Evolutionary conservation across 2,888 invertebrate species (phyloP).

Genomic region (Balanococcus diminutus): DNA sequence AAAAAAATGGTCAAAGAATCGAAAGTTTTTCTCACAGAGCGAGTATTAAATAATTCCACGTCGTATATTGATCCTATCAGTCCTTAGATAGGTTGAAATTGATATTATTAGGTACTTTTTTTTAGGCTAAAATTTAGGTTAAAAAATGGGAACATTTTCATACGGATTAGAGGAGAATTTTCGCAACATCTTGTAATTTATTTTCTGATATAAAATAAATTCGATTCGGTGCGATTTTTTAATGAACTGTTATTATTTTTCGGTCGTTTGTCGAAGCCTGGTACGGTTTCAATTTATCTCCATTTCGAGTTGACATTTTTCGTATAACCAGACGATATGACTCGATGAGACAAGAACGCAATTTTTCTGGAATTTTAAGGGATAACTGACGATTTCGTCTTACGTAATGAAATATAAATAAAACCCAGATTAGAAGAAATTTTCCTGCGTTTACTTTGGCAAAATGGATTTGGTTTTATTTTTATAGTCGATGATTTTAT

Average conservation of each 20-base stretch:
- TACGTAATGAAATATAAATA: conserved; percentile 16
- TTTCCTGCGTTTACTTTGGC: conserved; percentile 36
- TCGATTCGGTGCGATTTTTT: background rate
- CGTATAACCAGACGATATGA: background rate
- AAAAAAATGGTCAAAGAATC: background rate
- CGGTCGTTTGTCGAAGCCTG: background rate
- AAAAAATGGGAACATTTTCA: background rate
- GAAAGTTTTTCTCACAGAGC: background rate
- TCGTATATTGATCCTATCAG: background rate
- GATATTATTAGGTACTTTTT: background rate
- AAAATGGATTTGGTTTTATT: background rate
- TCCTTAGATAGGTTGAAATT: background rate
- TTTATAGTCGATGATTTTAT: conserved; percentile 5
- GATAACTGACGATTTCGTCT: background rate
- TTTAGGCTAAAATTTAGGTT: background rate
- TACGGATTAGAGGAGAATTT: background rate
- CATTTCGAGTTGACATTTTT: no score
- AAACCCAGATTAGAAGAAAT: background rate
- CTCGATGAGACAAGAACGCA: background rate
- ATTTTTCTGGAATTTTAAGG: background rate
- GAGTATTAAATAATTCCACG: background rate
- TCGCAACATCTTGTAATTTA: background rate
- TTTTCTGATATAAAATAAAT: background rate
- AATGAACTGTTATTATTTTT: background rate
- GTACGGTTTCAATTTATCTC: background rate